Evolutionary conservation across 1,140 invertebrate species (phyloP).

Genomic region (Acyrthosiphon pisum): DNA sequence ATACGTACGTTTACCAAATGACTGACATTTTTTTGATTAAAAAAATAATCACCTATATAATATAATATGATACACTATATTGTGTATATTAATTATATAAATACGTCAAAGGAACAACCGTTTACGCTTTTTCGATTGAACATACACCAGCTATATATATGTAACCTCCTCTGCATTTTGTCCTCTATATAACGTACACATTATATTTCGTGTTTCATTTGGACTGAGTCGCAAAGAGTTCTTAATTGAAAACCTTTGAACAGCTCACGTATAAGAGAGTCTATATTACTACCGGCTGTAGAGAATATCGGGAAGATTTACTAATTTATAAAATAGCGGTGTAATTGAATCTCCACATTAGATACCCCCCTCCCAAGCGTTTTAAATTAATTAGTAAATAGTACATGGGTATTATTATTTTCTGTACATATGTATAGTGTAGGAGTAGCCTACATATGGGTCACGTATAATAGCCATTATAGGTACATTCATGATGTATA

Average conservation of each 20-base stretch:
- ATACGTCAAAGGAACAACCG: not conserved
- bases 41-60: not conserved
- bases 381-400: constrained; percentile 6
- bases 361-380: not conserved
- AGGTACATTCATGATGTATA: not conserved
- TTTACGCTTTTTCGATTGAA: not conserved
- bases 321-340: not conserved
- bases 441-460: not conserved
- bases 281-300: not conserved
- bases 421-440: not conserved
- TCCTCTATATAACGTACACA: not conserved
- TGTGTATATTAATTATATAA: not conserved
- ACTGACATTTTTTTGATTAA: not conserved
- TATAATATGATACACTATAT: not conserved
- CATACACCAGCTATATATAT: not conserved
- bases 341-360: not conserved
- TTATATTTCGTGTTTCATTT: not conserved
- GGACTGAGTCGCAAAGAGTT: not conserved
- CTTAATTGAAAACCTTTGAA: not conserved
- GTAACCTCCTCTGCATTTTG: not conserved
- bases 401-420: not conserved
- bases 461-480: not conserved
- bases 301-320: not conserved
- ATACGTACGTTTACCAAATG: too few relatives aligned
- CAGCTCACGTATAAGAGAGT: not conserved